phyloP scores from a whole-genome alignment of 2,113 vertebrate genomes.

The Triplophysa siluroides region DNA sequence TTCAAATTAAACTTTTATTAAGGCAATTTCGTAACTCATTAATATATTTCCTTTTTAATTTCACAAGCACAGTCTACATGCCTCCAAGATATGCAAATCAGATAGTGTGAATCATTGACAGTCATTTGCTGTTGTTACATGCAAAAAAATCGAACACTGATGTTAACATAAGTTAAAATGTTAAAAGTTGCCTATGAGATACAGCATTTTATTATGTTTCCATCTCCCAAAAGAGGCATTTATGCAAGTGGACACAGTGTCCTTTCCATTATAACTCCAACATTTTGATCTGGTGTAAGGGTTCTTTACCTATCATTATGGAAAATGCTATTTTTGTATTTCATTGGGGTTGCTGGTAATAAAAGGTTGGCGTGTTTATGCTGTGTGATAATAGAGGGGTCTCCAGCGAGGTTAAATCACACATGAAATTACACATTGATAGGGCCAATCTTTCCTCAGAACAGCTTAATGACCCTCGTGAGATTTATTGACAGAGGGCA shows the following conservation, averaged over 20 bases:
- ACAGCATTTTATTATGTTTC: conserved; percentile 31
- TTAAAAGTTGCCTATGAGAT: conserved; percentile 36
- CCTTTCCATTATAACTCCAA: conserved; percentile 9
- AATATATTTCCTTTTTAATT: not conserved
- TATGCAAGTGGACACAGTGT: not conserved
- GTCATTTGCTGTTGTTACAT: conserved; percentile 2
- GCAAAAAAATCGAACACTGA: not conserved
- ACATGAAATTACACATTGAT: conserved; percentile 31
- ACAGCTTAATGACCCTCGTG: conserved; percentile 3
- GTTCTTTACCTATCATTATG: not conserved
- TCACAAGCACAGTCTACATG: not conserved
- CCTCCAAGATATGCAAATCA: not conserved
- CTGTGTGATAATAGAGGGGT: not conserved
- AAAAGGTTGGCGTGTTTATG: conserved; percentile 5
- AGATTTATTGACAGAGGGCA: conserved; percentile 4
- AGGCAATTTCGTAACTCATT: not conserved
- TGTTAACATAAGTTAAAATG: not conserved
- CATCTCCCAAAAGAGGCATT: conserved; percentile 15
- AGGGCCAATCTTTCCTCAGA: conserved; percentile 3
- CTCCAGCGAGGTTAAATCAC: conserved; percentile 19
- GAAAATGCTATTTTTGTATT: conserved; percentile 12
- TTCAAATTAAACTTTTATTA: not conserved
- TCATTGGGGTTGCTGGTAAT: not conserved
- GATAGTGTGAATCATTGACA: not conserved
- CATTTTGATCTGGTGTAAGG: not conserved